Evolutionary conservation across 2,113 vertebrate species (phyloP), one percentile per base, ranked within the genome.

Genomic region (Salminus brasiliensis): DNA sequence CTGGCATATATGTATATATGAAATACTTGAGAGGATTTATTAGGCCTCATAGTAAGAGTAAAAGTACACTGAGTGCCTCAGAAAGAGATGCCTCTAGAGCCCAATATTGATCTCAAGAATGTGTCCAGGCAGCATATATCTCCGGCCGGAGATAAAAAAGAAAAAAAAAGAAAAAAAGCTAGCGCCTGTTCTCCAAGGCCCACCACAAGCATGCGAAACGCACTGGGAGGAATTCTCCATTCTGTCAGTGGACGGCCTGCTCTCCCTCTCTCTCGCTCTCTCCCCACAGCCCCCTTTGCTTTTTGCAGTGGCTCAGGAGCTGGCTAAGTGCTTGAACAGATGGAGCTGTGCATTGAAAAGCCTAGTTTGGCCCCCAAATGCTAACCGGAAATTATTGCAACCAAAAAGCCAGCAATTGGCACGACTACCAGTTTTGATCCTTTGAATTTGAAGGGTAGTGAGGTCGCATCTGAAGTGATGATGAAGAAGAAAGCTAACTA

Each of bases 281-380:
- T 71, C 39, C 68, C 27, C 32, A 4, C 1, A 36, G 23, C 59
- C 79, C 57, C 62, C 74, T 23, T 39, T 49, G 59, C 45, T 32
- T 75, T 81, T 55, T 63, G 69, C 65, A 69, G 74, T 41, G 62
- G 27, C 52, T 21, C 41, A 59, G 52, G 62, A 69, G 47, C 15
- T 36, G 49, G 79, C 68, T 70, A 81, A 84, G 47, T 55, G 55
- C 49, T 81, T 72, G 34, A 81, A 68, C 83, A 84, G 83, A 81
- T 81, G 78, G 63, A 43, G 59, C 59, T 41, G 47, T 63, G 77
- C 68, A 63, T 80, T 84, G 68, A 77, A 80, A 52, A 60, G 43
- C 43, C 47, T 45, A 74, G 55, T 13, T 47, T 47, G 41, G 72
- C 39, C 36, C 12, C 11, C 15, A 21, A 43, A 45, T 25, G 29